Evolutionary conservation across 92 coral and sea anemone species (phyloP), one percentile per base, ranked within the genome.

Genomic region (Parazoanthus darwini): DNA sequence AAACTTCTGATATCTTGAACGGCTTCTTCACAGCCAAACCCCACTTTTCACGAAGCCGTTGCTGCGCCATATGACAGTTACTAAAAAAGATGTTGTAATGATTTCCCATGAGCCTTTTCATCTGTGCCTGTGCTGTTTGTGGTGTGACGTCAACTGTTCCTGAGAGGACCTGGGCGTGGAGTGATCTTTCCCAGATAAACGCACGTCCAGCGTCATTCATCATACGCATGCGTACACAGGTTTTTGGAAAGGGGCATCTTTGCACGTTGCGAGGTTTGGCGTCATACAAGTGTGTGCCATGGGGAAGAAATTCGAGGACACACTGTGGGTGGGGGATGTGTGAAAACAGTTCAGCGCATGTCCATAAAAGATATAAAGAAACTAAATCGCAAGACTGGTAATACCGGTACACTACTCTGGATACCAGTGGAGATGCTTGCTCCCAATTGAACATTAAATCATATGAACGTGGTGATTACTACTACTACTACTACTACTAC

Each of bases 1-100:
- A 78, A 26, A 78, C 33, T 22, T 78, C 36, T 23, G 82, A 23
- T 18, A 78, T 9, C 18, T 78, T 78, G 43, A 78, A 78, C 36
- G 82, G 82, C 42, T 48, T 9, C 22, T 44, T 78, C 54, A 78
- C 82, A 7, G 66, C 48, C 66, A 78, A 44, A 43, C 82, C 82
- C 82, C 82, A 78, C 36, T 78, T 46, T 78, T 78, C 37, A 44
- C 82, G 59, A 29, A 78, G 82, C 59, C 65, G 38, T 48, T 78
- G 82, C 23, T 78, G 65, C 18, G 82, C 82, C 35, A 25, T 78
- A 50, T 78, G 82, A 43, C 82, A 78, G 65, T 78, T 78, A 23
- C 44, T 78, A 39, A 43, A 78, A 51, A 78, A 46, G 13, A 78
- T 26, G 16, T 46, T 78, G 82, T 78, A 78, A 33, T 48, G 36